These are phyloP conservation scores for Pelodytes ibericus DNA, from an alignment of 2,797 vertebrate species.

Conservation along the genomic window DNA sequence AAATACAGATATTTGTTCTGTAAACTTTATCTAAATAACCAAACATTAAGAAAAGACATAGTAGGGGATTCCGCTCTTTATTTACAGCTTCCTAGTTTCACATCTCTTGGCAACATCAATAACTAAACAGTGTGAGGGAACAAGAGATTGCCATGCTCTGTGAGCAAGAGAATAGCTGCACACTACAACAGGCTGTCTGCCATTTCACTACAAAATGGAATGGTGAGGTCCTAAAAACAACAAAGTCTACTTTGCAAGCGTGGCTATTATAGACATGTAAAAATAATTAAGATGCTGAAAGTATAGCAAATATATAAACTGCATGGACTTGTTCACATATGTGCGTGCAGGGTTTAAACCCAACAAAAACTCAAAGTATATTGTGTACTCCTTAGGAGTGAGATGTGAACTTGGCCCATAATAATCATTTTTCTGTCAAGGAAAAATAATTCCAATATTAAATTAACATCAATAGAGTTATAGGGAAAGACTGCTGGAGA, in stretches of 20 bases:
- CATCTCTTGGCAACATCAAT: conserved; percentile 28
- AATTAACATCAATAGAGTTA: not conserved
- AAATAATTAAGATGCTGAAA: no score
- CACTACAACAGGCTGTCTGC: not conserved
- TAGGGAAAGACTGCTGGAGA: not conserved
- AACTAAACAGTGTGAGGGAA: conserved; percentile 19
- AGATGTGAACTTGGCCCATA: not conserved
- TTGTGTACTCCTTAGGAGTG: not conserved
- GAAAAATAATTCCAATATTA: no score
- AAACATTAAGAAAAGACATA: conserved; percentile 1
- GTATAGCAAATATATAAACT: no score
- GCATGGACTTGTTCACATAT: not conserved
- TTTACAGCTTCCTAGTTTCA: conserved; percentile 38
- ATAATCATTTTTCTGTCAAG: not conserved
- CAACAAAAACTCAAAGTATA: not conserved
- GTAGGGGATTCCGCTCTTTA: conserved; percentile 39
- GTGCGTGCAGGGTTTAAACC: not conserved
- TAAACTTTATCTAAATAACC: no score
- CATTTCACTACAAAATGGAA: not conserved
- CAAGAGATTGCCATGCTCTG: conserved; percentile 5
- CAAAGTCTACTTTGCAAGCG: not conserved
- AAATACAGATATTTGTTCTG: no score
- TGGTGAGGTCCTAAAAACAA: no score
- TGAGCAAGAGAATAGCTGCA: conserved; percentile 23
- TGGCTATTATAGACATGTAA: not conserved